These are phyloP conservation scores for Acrocyrtus sp. DNA, from an alignment of 2,888 invertebrate genomes.

Conservation along the genomic window DNA sequence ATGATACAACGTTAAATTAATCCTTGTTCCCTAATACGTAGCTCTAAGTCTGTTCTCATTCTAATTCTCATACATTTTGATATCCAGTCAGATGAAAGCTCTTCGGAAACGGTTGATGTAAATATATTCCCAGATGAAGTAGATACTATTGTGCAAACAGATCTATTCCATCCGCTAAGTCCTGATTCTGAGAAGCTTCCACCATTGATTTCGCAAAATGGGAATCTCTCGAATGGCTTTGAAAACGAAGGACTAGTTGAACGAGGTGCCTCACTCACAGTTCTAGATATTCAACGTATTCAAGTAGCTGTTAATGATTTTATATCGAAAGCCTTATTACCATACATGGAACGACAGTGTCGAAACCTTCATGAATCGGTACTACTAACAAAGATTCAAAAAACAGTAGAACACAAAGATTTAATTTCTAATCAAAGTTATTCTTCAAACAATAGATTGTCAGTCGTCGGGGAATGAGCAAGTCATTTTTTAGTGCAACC, in stretches of 20 bases:
- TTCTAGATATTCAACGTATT: constrained; percentile 86
- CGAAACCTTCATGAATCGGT: constrained; percentile 80
- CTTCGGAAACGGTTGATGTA: not conserved
- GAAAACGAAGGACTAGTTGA: too few species aligned
- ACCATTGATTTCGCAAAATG: constrained; percentile 33
- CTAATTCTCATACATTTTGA: too few species aligned
- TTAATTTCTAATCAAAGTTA: too few species aligned
- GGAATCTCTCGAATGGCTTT: constrained; percentile 28
- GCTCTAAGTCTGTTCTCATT: too few species aligned
- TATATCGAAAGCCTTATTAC: constrained; percentile 84
- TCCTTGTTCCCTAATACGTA: too few species aligned
- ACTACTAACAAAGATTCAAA: too few species aligned
- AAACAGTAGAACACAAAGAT: too few species aligned
- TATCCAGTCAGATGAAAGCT: too few species aligned
- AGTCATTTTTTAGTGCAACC: constrained; percentile 92
- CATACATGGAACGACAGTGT: constrained; percentile 92
- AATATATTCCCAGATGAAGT: constrained; percentile 9
- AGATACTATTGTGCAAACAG: constrained; percentile 36
- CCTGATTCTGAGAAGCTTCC: constrained; percentile 54
- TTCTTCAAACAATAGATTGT: too few species aligned
- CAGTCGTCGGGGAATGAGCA: constrained; percentile 84
- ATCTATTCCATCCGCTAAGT: constrained; percentile 60
- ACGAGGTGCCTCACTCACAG: constrained; percentile 77
- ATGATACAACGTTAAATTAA: too few species aligned
- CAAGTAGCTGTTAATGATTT: constrained; percentile 89